These are phyloP conservation scores for Phymastichus coffea DNA, from an alignment of 1,140 invertebrate genomes.

Conservation along the genomic window DNA sequence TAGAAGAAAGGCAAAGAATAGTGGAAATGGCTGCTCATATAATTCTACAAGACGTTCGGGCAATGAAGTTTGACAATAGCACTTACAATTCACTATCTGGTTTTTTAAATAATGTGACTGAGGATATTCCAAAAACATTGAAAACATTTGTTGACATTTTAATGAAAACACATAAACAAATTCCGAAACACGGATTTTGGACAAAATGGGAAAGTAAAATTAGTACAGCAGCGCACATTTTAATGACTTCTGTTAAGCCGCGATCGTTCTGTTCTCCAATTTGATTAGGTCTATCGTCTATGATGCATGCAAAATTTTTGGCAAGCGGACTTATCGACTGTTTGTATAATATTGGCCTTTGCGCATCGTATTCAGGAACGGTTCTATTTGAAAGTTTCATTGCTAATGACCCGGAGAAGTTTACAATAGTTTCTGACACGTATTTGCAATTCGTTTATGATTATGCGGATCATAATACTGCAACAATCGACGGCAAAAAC, in stretches of 20 bases:
- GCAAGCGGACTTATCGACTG: slow-evolving; percentile 28
- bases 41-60: slow-evolving; percentile 36
- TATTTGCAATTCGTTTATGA: slow-evolving; percentile 31
- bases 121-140: slow-evolving; percentile 12
- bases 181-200: no score
- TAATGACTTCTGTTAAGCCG: slow-evolving; percentile 32
- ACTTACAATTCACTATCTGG: neutral
- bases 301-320: slow-evolving; percentile 27
- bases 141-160: no score
- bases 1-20: slow-evolving; percentile 24
- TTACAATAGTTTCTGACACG: neutral
- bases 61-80: slow-evolving; percentile 26
- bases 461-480: slow-evolving; percentile 31
- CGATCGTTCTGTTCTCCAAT: slow-evolving; percentile 33
- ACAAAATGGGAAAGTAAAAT: slow-evolving; percentile 15
- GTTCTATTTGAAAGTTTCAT: slow-evolving; percentile 19
- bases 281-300: slow-evolving; percentile 17
- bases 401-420: neutral
- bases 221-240: slow-evolving; percentile 25
- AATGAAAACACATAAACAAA: no score
- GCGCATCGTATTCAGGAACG: slow-evolving; percentile 27
- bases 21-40: no score
- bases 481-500: slow-evolving; percentile 32
- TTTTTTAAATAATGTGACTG: slow-evolving; percentile 8
- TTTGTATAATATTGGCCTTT: slow-evolving; percentile 28